Base-by-base conservation (phyloP, 2,888 invertebrate species). In the Epinotia brunnichana region DNA sequence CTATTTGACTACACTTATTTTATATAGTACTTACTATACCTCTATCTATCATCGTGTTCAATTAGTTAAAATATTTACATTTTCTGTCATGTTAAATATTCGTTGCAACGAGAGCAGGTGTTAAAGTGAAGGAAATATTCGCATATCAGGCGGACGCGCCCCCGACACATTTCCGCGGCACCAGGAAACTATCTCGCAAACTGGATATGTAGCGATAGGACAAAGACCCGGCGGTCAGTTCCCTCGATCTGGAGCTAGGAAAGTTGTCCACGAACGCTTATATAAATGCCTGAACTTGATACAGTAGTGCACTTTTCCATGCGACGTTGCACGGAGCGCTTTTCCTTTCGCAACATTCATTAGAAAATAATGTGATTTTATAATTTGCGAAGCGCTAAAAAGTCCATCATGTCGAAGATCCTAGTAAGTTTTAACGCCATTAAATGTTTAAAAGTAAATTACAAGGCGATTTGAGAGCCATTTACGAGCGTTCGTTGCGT, bases 261-360 rank as follows among this genome's bases (percentile, higher is more conserved):
- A 93, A 92, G 91, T 91, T 88, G 90, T 83, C 82, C 78, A 82
- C 77, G 76, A 79, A 80, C 84, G 84, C 84, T 87, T 84, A 87
- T 92, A 92, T 92, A 93, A 92, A 92, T 90, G 84, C 89, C 82
- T 91, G 90, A 90, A 92, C 91, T 91, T 92, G 90, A 90, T 91
- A 90, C 83, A 76, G 77, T 79, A 83, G 77, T 76, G 82, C 92
- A 93, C 92, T 92, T 91, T 91, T 92, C 91, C 87, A 76, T 77
- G 84, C 81, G 85, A 78, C 81, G 80, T 83, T 82, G 84, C 78
- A 80, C 80, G 81, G 85, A 87, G 79, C 89, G 89, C 90, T 91
- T 92, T 92, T 91, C 87, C 84, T 89, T 85, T 87, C 85, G 84
- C 80, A 80, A 81, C 77, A 80, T 81, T 83, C 79, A 79, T 82